Conservation (phyloP, 2,888 invertebrate species). For the Lordiphosa fenestrarum region DNA sequence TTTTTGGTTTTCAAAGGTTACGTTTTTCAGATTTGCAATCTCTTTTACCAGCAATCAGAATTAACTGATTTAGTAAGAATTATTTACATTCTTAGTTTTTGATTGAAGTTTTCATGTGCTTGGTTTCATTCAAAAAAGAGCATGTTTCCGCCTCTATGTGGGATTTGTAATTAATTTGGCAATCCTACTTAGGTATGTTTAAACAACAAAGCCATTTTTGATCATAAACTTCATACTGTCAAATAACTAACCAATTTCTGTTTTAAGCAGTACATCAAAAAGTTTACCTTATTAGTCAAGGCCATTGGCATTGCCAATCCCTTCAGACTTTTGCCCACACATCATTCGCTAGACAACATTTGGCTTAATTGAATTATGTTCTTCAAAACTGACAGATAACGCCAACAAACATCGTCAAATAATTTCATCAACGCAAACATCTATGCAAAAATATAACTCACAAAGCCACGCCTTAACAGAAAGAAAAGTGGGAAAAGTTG, state of each 20-base stretch:
- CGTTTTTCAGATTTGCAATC: too few relatives aligned
- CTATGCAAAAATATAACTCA: slow-evolving; percentile 32
- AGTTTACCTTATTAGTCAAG: slow-evolving; percentile 26
- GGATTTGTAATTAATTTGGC: too few relatives aligned
- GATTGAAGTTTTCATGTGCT: too few relatives aligned
- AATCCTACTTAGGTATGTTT: too few relatives aligned
- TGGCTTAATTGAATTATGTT: slow-evolving; percentile 61
- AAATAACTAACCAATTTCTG: slow-evolving; percentile 1
- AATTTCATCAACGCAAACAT: slow-evolving; percentile 47
- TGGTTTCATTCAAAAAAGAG: too few relatives aligned
- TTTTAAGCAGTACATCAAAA: slow-evolving; percentile 15
- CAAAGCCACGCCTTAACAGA: slow-evolving; percentile 6
- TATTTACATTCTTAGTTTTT: too few relatives aligned
- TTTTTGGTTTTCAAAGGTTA: too few relatives aligned
- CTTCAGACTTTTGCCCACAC: slow-evolving; percentile 28
- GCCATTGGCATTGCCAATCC: slow-evolving; percentile 30
- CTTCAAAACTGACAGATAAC: slow-evolving; percentile 44
- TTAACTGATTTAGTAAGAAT: too few relatives aligned
- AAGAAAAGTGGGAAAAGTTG: slow-evolving; percentile 20
- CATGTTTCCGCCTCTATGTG: too few relatives aligned
- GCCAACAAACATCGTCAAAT: slow-evolving; percentile 51
- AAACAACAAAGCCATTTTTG: too few relatives aligned
- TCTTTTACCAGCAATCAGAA: too few relatives aligned
- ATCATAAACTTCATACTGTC: neutral
- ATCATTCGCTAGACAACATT: slow-evolving; percentile 15